Evolutionary conservation across 1,140 invertebrate genomes (phyloP), one percentile per base, ranked within the genome.

Genomic region (Neodiprion pinetum): DNA sequence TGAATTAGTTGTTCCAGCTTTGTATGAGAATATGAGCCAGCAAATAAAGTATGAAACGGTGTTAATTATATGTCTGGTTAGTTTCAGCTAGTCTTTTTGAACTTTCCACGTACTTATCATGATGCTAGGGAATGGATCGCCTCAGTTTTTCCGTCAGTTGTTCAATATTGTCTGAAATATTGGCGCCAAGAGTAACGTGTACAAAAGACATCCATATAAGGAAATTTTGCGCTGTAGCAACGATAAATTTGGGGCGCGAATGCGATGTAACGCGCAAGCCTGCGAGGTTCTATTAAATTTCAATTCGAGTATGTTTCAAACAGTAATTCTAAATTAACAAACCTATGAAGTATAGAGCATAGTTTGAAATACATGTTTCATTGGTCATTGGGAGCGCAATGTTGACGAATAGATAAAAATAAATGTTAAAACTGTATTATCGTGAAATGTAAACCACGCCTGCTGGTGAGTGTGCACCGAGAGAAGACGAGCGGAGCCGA

Each of bases 391-490:
- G 50, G 8, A 21, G 9, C 17, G 48, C 7, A 10, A 49, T 48
- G 47, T 14, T 21, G 50, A 50, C 50, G 21, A 17, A 21, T 10
- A 48, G 61, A 48, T 23, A 17, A 23, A 65, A 72, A 72, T 23
- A 65, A 23, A 23, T 48, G 11, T 61, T 23, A 65, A 68, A 73
- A 67, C 40, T 65, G 66, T 73, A 28, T 61, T 78, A 67, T 50
- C 53, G 48, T 10, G 67, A 69, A 61, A 73, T 50, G 53, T 61
- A 67, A 81, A 78, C 76, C 74, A 82, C 76, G 76, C 74, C 77
- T 80, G 77, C 14, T 69, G 72, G 67, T 73, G 76, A 78, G 72
- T 1, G 21, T 74, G 70, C 72, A 73, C 75, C 71, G 66, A 77
- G n/a, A 23, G 48, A 72, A 66, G 65, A 77, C 68, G 72, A 79